Evolutionary conservation across 2,888 invertebrate species (phyloP), one percentile per base, ranked within the genome.

Genomic region (Agrochola macilenta): DNA sequence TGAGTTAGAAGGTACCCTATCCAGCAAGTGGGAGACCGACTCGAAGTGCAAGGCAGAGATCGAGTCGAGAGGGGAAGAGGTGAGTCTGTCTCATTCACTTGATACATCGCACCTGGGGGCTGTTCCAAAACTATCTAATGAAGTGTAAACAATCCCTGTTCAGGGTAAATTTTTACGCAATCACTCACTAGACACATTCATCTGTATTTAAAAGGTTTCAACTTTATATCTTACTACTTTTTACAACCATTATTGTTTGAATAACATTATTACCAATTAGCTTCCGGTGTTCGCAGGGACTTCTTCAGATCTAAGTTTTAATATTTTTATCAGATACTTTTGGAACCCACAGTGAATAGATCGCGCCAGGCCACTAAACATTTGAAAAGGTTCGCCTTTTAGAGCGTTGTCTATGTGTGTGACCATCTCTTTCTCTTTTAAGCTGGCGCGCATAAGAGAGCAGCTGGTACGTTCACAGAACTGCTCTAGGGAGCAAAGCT

Each of bases 61-160:
- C 0, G 86, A 89, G 49, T 71, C 80, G 8, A 94, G 91, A 78
- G 93, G 93, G 14, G 81, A 87, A 73, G 92, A 95, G 92, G 95
- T 95, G 73, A 79, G 79, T 72, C 14, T 5, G 11, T 43, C n/a
- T 26, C 43, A 26, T 39, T 49, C 11, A 30, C 0, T 30, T n/a
- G 5, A n/a, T 43, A 65, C 64, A n/a, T 43, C 35, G 20, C 11
- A 35, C 7, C 2, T 11, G 5, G 1, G 35, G n/a, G 20, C n/a
- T 35, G 35, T 4, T 61, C n/a, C 60, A n/a, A 61, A 20, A 23
- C 3, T 49, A 9, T 69, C 61, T 11, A 23, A 17, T n/a, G 9
- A 30, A 52, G 14, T 49, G 49, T 23, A 5, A 23, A 30, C 23
- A 66, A 20, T 12, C 26, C 20, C 12, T 49, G 30, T 30, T 49